These are phyloP conservation scores for Cephus spinipes DNA, from an alignment of 2,888 invertebrate species.

Conservation along the genomic window DNA sequence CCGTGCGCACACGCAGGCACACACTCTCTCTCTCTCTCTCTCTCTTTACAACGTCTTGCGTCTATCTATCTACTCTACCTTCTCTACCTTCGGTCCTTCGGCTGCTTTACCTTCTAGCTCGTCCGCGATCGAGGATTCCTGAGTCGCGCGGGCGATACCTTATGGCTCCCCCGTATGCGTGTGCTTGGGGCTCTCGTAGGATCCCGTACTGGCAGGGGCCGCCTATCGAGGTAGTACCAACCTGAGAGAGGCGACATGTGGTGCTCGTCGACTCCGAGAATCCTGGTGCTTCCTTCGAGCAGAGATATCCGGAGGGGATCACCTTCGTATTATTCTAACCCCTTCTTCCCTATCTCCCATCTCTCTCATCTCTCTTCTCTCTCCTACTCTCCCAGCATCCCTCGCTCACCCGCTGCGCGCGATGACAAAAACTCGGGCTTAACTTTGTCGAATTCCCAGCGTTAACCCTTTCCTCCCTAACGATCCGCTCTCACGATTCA, in stretches of 20 bases:
- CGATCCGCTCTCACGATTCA: background rate
- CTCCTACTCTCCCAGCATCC: background rate
- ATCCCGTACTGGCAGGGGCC: background rate
- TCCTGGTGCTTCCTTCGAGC: background rate
- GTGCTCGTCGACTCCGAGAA: background rate
- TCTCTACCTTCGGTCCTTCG: slow-evolving; percentile 10
- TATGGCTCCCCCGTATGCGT: background rate
- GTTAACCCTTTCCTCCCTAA: slow-evolving; percentile 9
- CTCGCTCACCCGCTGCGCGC: slow-evolving; percentile 17
- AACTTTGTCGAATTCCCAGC: slow-evolving; percentile 20
- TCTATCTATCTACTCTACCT: slow-evolving; percentile 2
- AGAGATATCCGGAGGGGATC: slow-evolving; percentile 4
- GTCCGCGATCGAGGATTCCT: slow-evolving; percentile 33
- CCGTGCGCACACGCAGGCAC: background rate
- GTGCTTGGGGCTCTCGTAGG: background rate
- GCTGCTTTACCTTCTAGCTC: background rate
- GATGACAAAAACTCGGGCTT: slow-evolving; percentile 23
- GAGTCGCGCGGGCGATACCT: slow-evolving; percentile 16
- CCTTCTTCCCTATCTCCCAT: background rate
- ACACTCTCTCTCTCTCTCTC: slow-evolving; percentile 31
- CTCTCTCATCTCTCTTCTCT: background rate
- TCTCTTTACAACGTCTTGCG: slow-evolving; percentile 11
- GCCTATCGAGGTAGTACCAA: background rate
- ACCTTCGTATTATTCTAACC: background rate
- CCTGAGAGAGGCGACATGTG: background rate